phyloP scores from a whole-genome alignment of 2,888 invertebrate genomes.

The Platycheirus rosarum region DNA sequence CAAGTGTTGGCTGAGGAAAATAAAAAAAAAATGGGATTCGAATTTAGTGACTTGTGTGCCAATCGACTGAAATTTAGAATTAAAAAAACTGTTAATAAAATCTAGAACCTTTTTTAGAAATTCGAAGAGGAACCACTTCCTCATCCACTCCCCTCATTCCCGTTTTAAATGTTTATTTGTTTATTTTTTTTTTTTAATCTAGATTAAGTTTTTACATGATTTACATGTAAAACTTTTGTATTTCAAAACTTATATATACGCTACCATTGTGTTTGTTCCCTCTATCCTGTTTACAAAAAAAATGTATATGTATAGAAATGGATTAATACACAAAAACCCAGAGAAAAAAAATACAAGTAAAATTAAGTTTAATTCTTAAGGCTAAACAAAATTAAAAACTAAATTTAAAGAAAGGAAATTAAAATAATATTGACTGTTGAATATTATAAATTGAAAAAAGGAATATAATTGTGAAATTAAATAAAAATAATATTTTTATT shows the following conservation, averaged over 20 bases:
- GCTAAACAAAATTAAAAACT: constrained; percentile 32
- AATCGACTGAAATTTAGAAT: constrained; percentile 80
- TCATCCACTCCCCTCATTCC: constrained; percentile 34
- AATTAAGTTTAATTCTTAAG: constrained; percentile 42
- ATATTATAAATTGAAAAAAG: constrained; percentile 55
- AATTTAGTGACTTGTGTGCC: constrained; percentile 82
- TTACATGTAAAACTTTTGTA: constrained; percentile 24
- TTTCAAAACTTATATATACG: constrained; percentile 3
- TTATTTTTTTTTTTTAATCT: constrained; percentile 12
- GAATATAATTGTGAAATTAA: constrained; percentile 60
- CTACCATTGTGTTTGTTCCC: constrained; percentile 18
- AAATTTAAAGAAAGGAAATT: constrained; percentile 32
- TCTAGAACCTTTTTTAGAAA: constrained; percentile 38
- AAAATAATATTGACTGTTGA: constrained; percentile 71
- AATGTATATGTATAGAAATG: constrained; percentile 24
- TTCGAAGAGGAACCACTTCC: constrained; percentile 21
- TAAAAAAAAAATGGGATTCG: constrained; percentile 67
- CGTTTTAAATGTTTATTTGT: constrained; percentile 17
- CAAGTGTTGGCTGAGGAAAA: constrained; percentile 46
- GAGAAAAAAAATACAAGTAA: constrained; percentile 20
- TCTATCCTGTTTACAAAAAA: constrained; percentile 21
- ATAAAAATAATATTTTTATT: constrained; percentile 64
- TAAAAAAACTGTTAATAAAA: constrained; percentile 59
- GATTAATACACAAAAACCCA: constrained; percentile 2
- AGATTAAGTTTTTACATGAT: constrained; percentile 29